Base-by-base conservation (phyloP, 1,140 invertebrate genomes). In the Capitella teleta region DNA sequence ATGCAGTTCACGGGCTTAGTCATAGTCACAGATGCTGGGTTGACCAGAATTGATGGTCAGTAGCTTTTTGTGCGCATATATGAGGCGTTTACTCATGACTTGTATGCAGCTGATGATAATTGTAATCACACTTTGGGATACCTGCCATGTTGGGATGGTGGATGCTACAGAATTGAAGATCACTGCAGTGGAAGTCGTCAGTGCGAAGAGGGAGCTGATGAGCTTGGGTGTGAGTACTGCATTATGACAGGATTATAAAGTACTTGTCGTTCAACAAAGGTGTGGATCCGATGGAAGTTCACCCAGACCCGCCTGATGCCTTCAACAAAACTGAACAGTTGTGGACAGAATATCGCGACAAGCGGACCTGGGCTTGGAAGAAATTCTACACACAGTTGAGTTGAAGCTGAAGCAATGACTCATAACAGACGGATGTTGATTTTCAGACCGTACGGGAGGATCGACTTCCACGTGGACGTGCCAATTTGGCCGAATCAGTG, bases 121-220 rank as follows among this genome's bases (percentile, higher is more conserved):
- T 95, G 90, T 61, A 87, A 90, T 66, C 61, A 67, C 18, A 81
- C 82, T 0, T 68, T 77, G 14, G 87, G 86, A 0, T 79, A 78
- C 28, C 77, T 72, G 0, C 82, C 92, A 57, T 95, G 91, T 67
- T 73, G 93, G 23, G 61, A 59, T 16, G 42, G 42, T 10, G 19
- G 19, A 23, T 97, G 91, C 72, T 95, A 86, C 66, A 72, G 78
- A n/a, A 42, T 79, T 5, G 76, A 80, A 2, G 80, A 86, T 57
- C 78, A 78, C 44, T 96, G 91, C 63, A 84, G 95, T 70, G 82
- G 82, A 0, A 55, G 76, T 0, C 72, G 55, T 12, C 70, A 76
- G 47, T 93, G 89, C 62, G 77, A 80, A 8, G 89, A 95, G 73
- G 84, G 85, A 19, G 86, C 86, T 0, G 91, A 95, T 68, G 91